Conservation (phyloP, 2,113 vertebrate genomes). For the Anarrhichthys ocellatus region DNA sequence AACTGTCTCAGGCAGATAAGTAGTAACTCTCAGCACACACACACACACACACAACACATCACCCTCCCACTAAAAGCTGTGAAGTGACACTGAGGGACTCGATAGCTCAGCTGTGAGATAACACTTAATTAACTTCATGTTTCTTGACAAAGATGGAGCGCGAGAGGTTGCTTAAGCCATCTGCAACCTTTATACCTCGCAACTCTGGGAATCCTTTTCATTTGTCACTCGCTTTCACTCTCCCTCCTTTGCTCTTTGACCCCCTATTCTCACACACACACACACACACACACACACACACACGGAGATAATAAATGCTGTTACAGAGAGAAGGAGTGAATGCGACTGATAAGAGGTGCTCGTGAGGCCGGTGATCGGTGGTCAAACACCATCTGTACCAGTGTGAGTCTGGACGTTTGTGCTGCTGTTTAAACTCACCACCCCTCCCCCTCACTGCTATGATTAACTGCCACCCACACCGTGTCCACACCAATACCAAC, state of each 20-base stretch:
- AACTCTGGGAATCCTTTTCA: conserved; percentile 42
- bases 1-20: conserved; percentile 1
- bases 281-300: conserved; percentile 17
- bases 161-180: conserved; percentile 47
- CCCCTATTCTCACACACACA: neutral
- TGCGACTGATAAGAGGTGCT: conserved; percentile 60
- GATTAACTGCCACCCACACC: neutral
- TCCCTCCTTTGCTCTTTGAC: conserved; percentile 53
- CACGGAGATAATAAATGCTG: conserved; percentile 27
- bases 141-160: conserved; percentile 45
- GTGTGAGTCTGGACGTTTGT: conserved; percentile 34
- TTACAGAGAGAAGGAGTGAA: conserved; percentile 32
- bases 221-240: conserved; percentile 29
- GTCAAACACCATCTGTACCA: conserved; percentile 45
- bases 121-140: conserved; percentile 35
- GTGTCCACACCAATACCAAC: neutral
- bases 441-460: neutral
- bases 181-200: conserved; percentile 41
- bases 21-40: conserved; percentile 2
- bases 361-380: conserved; percentile 50
- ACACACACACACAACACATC: neutral
- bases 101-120: conserved; percentile 33
- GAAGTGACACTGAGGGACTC: conserved; percentile 26
- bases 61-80: conserved; percentile 10
- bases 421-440: conserved; percentile 31